These are phyloP conservation scores for Albula glossodonta DNA, from an alignment of 2,113 vertebrate species.

Conservation along the genomic window DNA sequence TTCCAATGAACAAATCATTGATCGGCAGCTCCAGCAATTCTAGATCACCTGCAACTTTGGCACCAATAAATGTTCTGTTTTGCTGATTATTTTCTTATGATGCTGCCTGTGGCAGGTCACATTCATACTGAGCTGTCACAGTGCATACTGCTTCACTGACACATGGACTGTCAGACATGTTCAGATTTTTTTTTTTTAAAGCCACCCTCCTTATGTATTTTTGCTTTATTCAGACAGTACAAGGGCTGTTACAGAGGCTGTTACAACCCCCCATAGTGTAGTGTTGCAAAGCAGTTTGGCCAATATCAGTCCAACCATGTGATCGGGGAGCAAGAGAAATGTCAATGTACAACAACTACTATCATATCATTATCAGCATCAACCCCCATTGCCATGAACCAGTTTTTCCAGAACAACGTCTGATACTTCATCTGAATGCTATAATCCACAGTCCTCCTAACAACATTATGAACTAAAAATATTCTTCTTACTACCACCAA, in stretches of 20 bases:
- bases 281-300: too few species aligned
- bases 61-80: too few species aligned
- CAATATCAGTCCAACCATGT: too few species aligned
- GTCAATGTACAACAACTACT: neutral
- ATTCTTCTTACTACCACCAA: neutral
- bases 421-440: neutral
- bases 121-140: neutral
- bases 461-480: too few species aligned
- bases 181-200: neutral
- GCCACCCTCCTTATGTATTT: neutral
- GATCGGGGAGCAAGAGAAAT: too few species aligned
- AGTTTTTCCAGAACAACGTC: neutral
- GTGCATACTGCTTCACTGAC: neutral
- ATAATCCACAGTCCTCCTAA: neutral
- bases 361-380: neutral
- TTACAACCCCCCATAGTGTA: too few species aligned
- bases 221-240: neutral
- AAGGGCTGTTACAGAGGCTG: too few species aligned
- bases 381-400: neutral
- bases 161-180: neutral
- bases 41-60: neutral
- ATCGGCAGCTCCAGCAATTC: neutral
- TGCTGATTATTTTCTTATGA: too few species aligned
- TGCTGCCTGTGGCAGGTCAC: too few species aligned
- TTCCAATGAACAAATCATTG: neutral